A percentile compares a stretch with the other conserved stretches of the same genome.
phyloP scores from a whole-genome alignment of 2,888 invertebrate species.

The Sinohyriopsis cumingii region DNA sequence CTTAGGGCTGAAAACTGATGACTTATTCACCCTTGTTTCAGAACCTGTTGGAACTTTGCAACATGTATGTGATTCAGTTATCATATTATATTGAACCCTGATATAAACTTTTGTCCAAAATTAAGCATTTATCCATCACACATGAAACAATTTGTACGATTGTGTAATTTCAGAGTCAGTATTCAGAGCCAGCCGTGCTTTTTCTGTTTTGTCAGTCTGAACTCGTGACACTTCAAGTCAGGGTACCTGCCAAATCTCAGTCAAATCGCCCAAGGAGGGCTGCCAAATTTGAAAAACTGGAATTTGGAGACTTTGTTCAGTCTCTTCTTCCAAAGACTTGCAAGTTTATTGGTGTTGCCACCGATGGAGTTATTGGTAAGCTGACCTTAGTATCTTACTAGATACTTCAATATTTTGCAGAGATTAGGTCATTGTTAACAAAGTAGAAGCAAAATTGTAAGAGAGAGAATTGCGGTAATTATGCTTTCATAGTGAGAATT shows the following conservation, averaged over 20 bases:
- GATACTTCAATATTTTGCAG: background rate
- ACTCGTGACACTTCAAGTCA: conserved; percentile 16
- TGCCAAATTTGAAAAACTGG: conserved; percentile 12
- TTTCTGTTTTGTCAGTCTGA: conserved; percentile 39
- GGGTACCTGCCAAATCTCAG: background rate
- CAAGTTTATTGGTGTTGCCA: conserved; percentile 32
- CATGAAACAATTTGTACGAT: background rate
- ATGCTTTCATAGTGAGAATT: too few relatives aligned
- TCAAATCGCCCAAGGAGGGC: conserved; percentile 2
- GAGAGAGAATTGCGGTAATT: too few relatives aligned
- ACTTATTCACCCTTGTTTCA: too few relatives aligned
- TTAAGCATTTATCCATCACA: background rate
- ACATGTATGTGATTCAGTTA: too few relatives aligned
- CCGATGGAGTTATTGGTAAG: conserved; percentile 51
- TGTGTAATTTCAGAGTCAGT: conserved; percentile 36
- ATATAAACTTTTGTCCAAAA: background rate
- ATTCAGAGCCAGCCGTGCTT: conserved; percentile 38
- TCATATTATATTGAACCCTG: too few relatives aligned
- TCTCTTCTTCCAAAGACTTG: conserved; percentile 38
- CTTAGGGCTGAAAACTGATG: too few relatives aligned
- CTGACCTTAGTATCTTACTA: background rate
- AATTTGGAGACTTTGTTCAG: conserved; percentile 23
- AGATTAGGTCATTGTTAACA: background rate
- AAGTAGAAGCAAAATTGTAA: too few relatives aligned
- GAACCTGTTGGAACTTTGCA: too few relatives aligned